These are phyloP conservation scores for Drosophila trapezifrons DNA, from an alignment of 1,140 invertebrate genomes.

Conservation along the genomic window DNA sequence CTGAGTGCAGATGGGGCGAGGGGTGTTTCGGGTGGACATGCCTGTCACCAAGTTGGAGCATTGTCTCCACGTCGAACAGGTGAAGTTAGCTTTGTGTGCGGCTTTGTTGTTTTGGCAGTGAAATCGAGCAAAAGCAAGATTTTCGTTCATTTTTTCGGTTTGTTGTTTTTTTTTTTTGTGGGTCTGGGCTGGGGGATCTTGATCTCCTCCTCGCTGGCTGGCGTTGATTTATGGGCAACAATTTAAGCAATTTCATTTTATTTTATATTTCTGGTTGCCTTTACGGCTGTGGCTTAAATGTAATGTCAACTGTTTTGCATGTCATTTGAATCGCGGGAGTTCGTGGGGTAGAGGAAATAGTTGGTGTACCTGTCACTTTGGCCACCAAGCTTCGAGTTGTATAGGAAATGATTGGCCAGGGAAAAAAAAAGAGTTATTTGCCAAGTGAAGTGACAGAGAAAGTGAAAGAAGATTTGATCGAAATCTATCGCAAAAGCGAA, in stretches of 20 bases:
- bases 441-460: constrained; percentile 27
- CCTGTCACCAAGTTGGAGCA: constrained; percentile 71
- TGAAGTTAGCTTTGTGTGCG: constrained; percentile 59
- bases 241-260: constrained; percentile 79
- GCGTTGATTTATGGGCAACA: constrained; percentile 72
- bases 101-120: constrained; percentile 59
- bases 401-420: constrained; percentile 57
- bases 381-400: constrained; percentile 38
- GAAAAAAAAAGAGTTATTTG: constrained; percentile 30
- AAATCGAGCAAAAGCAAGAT: constrained; percentile 74
- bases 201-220: constrained; percentile 57
- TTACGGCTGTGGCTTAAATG: constrained; percentile 47
- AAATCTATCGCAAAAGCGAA: constrained; percentile 12
- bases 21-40: constrained; percentile 20
- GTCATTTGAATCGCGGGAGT: constrained; percentile 55
- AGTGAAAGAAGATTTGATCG: constrained; percentile 40
- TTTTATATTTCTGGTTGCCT: constrained; percentile 52
- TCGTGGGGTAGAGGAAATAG: constrained; percentile 6
- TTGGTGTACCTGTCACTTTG: constrained; percentile 61
- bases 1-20: background rate
- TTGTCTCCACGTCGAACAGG: constrained; percentile 76
- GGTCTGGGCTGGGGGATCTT: constrained; percentile 51
- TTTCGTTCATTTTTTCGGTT: constrained; percentile 37
- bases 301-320: constrained; percentile 80
- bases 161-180: constrained; percentile 14